phyloP scores from a whole-genome alignment of 2,113 vertebrate genomes.

The Scartelaos histophorus region DNA sequence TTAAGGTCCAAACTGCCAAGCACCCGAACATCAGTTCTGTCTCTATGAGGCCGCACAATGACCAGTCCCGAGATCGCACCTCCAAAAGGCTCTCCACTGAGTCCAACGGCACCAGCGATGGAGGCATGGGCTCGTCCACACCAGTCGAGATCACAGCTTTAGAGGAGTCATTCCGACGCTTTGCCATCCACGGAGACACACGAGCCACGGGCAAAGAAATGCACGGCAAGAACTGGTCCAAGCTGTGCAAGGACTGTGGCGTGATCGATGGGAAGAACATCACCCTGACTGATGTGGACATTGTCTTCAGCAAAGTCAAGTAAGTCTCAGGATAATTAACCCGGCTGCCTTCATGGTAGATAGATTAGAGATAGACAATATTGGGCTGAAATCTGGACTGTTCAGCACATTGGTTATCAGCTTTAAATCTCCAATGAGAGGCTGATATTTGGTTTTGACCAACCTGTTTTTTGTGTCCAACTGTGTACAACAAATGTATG shows the following conservation, averaged over 20 bases:
- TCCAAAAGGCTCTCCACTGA: slow-evolving; percentile 79
- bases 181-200: slow-evolving; percentile 92
- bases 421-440: too few species aligned
- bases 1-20: slow-evolving; percentile 79
- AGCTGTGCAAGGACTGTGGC: slow-evolving; percentile 92
- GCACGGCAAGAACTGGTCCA: slow-evolving; percentile 98
- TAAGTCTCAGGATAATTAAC: slow-evolving; percentile 59
- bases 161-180: slow-evolving; percentile 90
- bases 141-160: slow-evolving; percentile 85
- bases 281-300: slow-evolving; percentile 95
- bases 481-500: slow-evolving; percentile 21
- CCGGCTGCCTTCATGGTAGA: too few species aligned
- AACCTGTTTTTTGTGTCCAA: too few species aligned
- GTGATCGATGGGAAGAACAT: slow-evolving; percentile 90
- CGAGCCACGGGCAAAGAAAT: slow-evolving; percentile 90
- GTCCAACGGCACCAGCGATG: slow-evolving; percentile 83
- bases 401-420: too few species aligned
- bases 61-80: slow-evolving; percentile 72
- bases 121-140: slow-evolving; percentile 72
- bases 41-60: slow-evolving; percentile 65
- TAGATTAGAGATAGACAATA: too few species aligned
- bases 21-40: slow-evolving; percentile 65
- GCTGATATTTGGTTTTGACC: too few species aligned
- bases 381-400: too few species aligned
- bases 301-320: slow-evolving; percentile 99